phyloP scores from a whole-genome alignment of 2,888 invertebrate species.

The Onthophagus sagittarius region DNA sequence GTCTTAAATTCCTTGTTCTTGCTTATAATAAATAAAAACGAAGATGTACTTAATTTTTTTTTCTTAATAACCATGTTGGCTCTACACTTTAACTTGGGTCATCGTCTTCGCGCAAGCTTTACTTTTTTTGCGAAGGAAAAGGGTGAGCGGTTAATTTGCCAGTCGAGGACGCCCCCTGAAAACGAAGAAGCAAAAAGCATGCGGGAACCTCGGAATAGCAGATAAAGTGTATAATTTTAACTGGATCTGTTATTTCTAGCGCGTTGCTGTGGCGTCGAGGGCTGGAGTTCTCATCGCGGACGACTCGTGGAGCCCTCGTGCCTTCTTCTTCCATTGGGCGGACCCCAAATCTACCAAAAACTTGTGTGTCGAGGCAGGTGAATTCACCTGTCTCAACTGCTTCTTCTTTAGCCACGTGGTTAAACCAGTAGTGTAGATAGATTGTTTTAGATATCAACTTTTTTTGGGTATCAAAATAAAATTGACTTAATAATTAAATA shows the following conservation, averaged over 20 bases:
- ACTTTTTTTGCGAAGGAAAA: constrained; percentile 17
- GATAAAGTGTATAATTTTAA: constrained; percentile 25
- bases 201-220: constrained; percentile 13
- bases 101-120: not conserved
- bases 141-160: constrained; percentile 20
- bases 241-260: constrained; percentile 21
- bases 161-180: not conserved
- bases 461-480: not conserved
- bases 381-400: constrained; percentile 35
- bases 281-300: not conserved
- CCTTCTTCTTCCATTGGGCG: constrained; percentile 22
- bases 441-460: constrained; percentile 25
- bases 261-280: not conserved
- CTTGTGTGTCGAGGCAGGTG: constrained; percentile 26
- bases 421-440: constrained; percentile 24
- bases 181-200: not conserved
- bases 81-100: not conserved
- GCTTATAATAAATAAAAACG: not conserved
- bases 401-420: constrained; percentile 28
- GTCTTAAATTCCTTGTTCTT: not conserved
- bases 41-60: not conserved
- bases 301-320: constrained; percentile 34
- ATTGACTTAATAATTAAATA: too few relatives aligned
- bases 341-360: not conserved
- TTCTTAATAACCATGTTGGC: not conserved